A percentile compares a stretch with the other conserved stretches of the same genome.
Evolutionary conservation across 2,797 vertebrate genomes (phyloP).

Genomic region (Macropodus opercularis): DNA sequence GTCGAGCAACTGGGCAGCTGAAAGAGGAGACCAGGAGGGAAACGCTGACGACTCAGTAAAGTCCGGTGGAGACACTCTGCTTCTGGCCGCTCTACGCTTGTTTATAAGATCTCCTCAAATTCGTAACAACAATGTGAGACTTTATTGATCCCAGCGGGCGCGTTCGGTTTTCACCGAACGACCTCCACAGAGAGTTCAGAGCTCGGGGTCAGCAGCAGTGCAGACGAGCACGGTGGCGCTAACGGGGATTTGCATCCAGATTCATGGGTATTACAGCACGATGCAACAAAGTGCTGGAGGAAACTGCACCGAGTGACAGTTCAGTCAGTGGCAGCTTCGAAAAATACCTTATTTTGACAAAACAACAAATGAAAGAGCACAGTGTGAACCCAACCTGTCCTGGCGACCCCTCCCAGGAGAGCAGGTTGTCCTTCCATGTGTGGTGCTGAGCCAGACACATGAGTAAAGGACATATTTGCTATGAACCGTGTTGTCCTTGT

Average conservation of each 20-base stretch:
- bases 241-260: constrained; percentile 19
- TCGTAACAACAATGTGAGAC: constrained; percentile 30
- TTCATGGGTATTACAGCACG: not conserved
- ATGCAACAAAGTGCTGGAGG: not conserved
- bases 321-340: too few species aligned
- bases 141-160: constrained; percentile 35
- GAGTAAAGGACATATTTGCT: constrained; percentile 70
- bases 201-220: constrained; percentile 19
- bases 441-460: constrained; percentile 63
- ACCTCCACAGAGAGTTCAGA: constrained; percentile 29
- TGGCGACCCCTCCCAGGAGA: constrained; percentile 46
- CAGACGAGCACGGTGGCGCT: constrained; percentile 29
- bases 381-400: constrained; percentile 9
- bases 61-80: constrained; percentile 32
- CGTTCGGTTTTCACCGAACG: constrained; percentile 21
- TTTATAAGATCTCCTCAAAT: constrained; percentile 37
- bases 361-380: constrained; percentile 1
- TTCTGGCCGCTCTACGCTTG: constrained; percentile 13
- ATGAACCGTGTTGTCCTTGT: constrained; percentile 73
- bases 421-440: constrained; percentile 66
- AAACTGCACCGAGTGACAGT: constrained; percentile 4
- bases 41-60: constrained; percentile 71
- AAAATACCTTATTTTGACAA: too few species aligned
- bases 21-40: constrained; percentile 67
- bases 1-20: constrained; percentile 70